phyloP scores from a whole-genome alignment of 2,888 invertebrate genomes.

The Lasioglossum villosulum region DNA sequence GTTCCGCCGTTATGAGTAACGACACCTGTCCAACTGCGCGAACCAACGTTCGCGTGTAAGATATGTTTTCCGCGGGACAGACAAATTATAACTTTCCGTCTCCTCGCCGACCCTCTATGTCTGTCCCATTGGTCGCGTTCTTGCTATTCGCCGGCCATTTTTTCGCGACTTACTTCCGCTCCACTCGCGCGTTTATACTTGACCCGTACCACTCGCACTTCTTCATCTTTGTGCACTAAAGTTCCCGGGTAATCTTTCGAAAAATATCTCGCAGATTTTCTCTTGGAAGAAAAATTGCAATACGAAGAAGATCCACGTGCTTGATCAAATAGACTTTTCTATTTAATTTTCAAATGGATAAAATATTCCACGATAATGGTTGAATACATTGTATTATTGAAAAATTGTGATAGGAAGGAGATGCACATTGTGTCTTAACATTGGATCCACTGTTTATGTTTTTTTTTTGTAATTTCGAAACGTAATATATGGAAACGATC shows the following conservation, averaged over 20 bases:
- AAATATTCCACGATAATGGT: too few species aligned
- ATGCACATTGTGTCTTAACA: too few species aligned
- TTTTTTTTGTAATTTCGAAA: too few species aligned
- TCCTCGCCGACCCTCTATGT: not conserved
- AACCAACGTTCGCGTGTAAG: slow-evolving; percentile 18
- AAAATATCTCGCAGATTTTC: not conserved
- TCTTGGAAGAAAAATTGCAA: too few species aligned
- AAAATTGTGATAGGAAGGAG: too few species aligned
- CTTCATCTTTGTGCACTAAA: not conserved
- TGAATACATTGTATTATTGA: too few species aligned
- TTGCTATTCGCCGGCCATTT: not conserved
- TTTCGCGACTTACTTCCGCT: not conserved
- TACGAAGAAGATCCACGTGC: too few species aligned
- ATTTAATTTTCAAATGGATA: too few species aligned
- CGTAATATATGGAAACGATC: too few species aligned
- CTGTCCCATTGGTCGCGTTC: not conserved
- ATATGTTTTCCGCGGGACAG: slow-evolving; percentile 31
- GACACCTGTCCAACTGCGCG: slow-evolving; percentile 61
- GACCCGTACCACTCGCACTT: not conserved
- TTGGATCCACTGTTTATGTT: too few species aligned
- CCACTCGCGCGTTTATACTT: not conserved
- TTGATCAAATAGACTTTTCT: too few species aligned
- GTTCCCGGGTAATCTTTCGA: not conserved
- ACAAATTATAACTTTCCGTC: slow-evolving; percentile 47
- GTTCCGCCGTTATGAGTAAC: slow-evolving; percentile 64